Conservation (phyloP, 2,797 vertebrate genomes). For the Danionella dracula region DNA sequence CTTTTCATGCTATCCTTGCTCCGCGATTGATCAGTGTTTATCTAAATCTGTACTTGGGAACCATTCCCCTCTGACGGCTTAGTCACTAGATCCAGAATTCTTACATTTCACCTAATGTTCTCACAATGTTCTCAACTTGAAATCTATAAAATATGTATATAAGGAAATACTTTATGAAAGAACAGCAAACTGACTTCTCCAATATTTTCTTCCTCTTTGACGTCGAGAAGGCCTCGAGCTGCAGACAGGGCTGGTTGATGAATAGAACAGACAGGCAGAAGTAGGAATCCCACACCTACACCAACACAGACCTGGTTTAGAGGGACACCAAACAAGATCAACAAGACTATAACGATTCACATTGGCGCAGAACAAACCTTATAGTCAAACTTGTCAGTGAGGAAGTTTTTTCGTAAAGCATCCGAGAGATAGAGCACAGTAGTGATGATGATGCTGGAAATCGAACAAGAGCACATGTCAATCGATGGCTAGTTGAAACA, state of each 20-base stretch:
- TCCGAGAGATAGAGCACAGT: slow-evolving; percentile 96
- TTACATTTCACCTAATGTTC: too few relatives aligned
- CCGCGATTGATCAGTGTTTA: too few relatives aligned
- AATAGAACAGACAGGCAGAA: slow-evolving; percentile 98
- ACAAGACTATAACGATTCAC: neutral
- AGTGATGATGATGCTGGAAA: slow-evolving; percentile 91
- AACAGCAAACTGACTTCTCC: slow-evolving; percentile 87
- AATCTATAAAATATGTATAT: too few relatives aligned
- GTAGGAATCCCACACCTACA: slow-evolving; percentile 97
- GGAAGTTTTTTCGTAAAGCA: slow-evolving; percentile 95
- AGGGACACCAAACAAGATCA: neutral
- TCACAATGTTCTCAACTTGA: too few relatives aligned
- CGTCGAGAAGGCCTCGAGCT: slow-evolving; percentile 92
- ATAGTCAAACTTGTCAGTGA: slow-evolving; percentile 96
- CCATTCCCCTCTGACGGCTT: too few relatives aligned
- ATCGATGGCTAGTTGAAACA: neutral
- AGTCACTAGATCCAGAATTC: too few relatives aligned
- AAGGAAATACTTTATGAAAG: too few relatives aligned
- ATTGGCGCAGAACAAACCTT: slow-evolving; percentile 71
- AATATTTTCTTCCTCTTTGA: slow-evolving; percentile 96
- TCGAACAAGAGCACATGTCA: slow-evolving; percentile 24
- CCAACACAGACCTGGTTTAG: slow-evolving; percentile 3
- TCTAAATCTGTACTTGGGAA: too few relatives aligned
- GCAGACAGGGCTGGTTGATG: slow-evolving; percentile 97
- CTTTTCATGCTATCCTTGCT: too few relatives aligned